Evolutionary conservation across 2,888 invertebrate genomes (phyloP).

Genomic region (Blastobasis lacticolella): DNA sequence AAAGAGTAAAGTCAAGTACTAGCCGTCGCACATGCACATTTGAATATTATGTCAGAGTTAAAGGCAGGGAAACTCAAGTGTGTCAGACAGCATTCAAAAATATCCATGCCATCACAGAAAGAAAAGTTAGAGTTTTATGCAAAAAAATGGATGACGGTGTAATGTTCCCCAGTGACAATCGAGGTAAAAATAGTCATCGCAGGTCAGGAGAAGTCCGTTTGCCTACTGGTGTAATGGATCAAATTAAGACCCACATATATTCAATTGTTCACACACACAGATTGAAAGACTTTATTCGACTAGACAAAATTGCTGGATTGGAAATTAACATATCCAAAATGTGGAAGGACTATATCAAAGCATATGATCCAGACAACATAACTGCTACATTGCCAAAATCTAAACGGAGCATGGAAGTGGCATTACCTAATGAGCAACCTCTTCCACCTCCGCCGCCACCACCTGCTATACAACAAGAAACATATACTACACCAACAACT

Average conservation of each 20-base stretch:
- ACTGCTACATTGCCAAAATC: conserved; percentile 65
- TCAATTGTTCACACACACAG: conserved; percentile 69
- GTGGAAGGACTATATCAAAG: conserved; percentile 74
- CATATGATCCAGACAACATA: conserved; percentile 69
- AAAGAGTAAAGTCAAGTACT: conserved; percentile 64
- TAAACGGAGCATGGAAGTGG: conserved; percentile 48
- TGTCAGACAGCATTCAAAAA: conserved; percentile 75
- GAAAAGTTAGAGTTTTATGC: conserved; percentile 72
- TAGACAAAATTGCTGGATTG: conserved; percentile 70
- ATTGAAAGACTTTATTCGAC: conserved; percentile 66
- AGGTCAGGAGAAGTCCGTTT: conserved; percentile 68
- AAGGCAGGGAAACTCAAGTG: conserved; percentile 71
- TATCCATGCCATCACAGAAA: conserved; percentile 73
- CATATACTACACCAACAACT: conserved; percentile 38
- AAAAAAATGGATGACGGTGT: conserved; percentile 75
- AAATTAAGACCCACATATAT: conserved; percentile 72
- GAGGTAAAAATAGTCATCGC: conserved; percentile 70
- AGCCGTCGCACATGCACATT: conserved; percentile 72
- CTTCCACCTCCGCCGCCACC: conserved; percentile 21
- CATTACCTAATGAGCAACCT: conserved; percentile 30
- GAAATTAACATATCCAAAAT: conserved; percentile 74
- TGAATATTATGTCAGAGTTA: conserved; percentile 71
- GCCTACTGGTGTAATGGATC: conserved; percentile 60
- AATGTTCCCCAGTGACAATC: conserved; percentile 73
- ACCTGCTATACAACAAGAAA: conserved; percentile 38